phyloP scores from a whole-genome alignment of 2,888 invertebrate species.

The Entomobrya multifasciata region DNA sequence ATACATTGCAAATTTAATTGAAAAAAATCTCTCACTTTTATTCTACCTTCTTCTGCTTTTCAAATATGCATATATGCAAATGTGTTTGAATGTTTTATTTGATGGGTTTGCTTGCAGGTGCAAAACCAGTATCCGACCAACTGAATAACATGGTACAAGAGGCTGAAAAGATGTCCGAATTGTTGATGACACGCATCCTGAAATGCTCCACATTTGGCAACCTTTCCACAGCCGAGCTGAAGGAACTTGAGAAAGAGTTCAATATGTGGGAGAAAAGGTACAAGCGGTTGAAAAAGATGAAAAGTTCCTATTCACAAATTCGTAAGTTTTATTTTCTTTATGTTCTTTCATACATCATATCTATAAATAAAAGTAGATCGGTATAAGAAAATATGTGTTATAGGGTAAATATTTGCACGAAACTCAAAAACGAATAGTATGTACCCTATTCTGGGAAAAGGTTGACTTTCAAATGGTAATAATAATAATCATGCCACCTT shows the following conservation, averaged over 20 bases:
- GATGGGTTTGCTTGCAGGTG: constrained; percentile 84
- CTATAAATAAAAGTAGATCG: no score
- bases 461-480: no score
- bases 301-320: constrained; percentile 93
- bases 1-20: not conserved
- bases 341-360: not conserved
- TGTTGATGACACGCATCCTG: constrained; percentile 77
- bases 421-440: no score
- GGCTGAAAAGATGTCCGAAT: constrained; percentile 88
- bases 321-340: constrained; percentile 82
- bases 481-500: constrained; percentile 32
- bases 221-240: constrained; percentile 77
- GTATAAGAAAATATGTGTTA: no score
- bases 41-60: constrained; percentile 1
- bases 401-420: no score
- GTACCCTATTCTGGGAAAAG: no score
- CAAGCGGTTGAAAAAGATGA: constrained; percentile 89
- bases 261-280: constrained; percentile 93
- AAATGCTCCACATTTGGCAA: constrained; percentile 78
- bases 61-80: not conserved
- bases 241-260: constrained; percentile 90
- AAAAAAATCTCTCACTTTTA: no score
- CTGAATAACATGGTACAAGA: constrained; percentile 89
- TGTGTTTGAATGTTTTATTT: no score
- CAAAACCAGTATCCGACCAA: constrained; percentile 89